phyloP scores from a whole-genome alignment of 2,113 vertebrate species.

The Bagarius yarrelli region DNA sequence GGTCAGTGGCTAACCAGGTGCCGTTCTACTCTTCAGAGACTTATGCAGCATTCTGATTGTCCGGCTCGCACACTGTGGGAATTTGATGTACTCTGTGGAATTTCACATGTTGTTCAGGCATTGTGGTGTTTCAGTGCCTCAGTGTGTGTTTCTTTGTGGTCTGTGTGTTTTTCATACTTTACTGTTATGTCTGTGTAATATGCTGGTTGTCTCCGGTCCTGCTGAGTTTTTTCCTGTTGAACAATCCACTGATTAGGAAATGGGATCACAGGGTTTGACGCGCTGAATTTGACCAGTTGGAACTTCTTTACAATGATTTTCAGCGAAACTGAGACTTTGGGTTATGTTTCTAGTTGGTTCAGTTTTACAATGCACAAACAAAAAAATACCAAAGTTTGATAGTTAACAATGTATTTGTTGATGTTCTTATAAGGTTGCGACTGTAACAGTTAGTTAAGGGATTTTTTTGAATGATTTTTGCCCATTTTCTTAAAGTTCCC shows the following conservation, averaged over 20 bases:
- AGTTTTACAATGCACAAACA: too few relatives aligned
- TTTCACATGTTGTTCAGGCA: slow-evolving; percentile 17
- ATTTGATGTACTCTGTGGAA: slow-evolving; percentile 22
- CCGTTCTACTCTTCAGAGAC: slow-evolving; percentile 2
- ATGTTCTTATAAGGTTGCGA: too few relatives aligned
- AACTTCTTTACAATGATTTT: too few relatives aligned
- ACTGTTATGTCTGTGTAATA: neutral
- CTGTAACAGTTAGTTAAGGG: too few relatives aligned
- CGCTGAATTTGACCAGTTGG: too few relatives aligned
- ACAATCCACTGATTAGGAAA: neutral
- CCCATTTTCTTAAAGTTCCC: too few relatives aligned
- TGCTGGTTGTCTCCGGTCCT: neutral
- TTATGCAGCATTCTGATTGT: slow-evolving; percentile 2
- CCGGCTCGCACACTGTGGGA: slow-evolving; percentile 7
- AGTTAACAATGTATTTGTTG: too few relatives aligned
- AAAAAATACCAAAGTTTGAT: too few relatives aligned
- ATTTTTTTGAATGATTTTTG: too few relatives aligned
- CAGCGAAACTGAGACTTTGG: neutral
- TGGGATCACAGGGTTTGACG: too few relatives aligned
- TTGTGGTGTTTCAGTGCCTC: neutral
- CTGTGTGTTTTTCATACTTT: neutral
- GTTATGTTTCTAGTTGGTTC: too few relatives aligned
- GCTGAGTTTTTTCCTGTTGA: neutral
- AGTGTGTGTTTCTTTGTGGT: neutral
- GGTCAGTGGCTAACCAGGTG: slow-evolving; percentile 35